Base-by-base conservation (phyloP, 2,797 vertebrate genomes). In the Stomatorhinus walkeri region DNA sequence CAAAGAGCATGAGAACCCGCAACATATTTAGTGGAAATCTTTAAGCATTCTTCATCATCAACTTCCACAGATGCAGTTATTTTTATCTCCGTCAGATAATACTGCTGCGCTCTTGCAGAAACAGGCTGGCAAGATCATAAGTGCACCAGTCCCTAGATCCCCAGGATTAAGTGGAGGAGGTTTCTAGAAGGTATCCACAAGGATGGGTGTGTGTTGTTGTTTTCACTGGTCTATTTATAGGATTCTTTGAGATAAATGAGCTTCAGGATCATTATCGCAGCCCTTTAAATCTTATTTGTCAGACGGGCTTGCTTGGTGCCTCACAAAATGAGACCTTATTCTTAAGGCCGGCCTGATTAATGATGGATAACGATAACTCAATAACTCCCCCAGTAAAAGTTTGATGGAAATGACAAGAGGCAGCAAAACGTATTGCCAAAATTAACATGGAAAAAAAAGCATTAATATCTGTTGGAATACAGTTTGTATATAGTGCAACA, bases 11-110 rank as follows among this genome's bases (percentile, higher is more conserved):
- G 64, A 32, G 6, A 40, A 43, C 72, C 1, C 36, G 5, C 32
- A 76, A 40, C 32, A 40, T 43, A 43, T 79, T 40, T 79, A 40
- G 1, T 43, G 16, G 16, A 43, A 79, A 79, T 40, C 32, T 40
- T 14, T 19, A 68, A 7, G 72, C 72, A 43, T 28, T 87, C 7
- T 54, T 87, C 12, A 28, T 48, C 10, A 46, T 59, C 51, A 81
- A 40, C 19, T 36, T 84, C 51, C 51, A 89, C 49, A 46, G 79
- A 87, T 79, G 79, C 68, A 89, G 54, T 19, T 87, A 68, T 19
- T 89, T 72, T 9, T 54, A 19, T 43, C 43, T 79, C 40, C 56
- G 87, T 79, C 85, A 83, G 72, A 89, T 87, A 81, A 87, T n/a
- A 22, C 40, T 32, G 28, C 81, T 79, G 40, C 43, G 5, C 8